Evolutionary conservation across 2,888 invertebrate genomes (phyloP).

Genomic region (Atethmia centrago): DNA sequence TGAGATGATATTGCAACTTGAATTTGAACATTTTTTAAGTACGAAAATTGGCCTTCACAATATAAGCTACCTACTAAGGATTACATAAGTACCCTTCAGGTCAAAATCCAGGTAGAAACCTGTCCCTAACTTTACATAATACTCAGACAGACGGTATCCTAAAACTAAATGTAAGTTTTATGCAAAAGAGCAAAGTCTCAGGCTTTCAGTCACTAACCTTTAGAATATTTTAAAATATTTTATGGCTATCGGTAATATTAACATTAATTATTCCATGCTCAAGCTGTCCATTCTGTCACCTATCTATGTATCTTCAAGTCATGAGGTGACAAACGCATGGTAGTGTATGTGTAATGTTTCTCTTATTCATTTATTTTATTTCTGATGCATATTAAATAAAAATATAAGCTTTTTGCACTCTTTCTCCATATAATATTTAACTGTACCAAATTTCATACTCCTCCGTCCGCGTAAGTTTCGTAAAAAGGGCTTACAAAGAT

Average conservation of each 20-base stretch:
- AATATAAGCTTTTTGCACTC: no score
- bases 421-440: no score
- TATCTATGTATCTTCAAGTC: no score
- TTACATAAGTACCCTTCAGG: slow-evolving; percentile 1
- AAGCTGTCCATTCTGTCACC: no score
- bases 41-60: neutral
- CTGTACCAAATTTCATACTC: no score
- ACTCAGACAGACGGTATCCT: slow-evolving; percentile 20
- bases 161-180: slow-evolving; percentile 57
- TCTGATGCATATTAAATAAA: no score
- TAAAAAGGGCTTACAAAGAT: no score
- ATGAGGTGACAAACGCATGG: no score
- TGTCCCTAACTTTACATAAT: slow-evolving; percentile 45
- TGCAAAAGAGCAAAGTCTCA: slow-evolving; percentile 51
- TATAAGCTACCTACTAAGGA: neutral
- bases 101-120: slow-evolving; percentile 31
- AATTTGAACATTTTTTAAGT: neutral
- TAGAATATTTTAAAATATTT: slow-evolving; percentile 41
- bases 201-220: slow-evolving; percentile 38
- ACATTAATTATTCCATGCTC: no score
- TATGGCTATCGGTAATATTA: slow-evolving; percentile 17
- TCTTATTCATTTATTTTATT: no score
- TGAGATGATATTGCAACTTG: neutral
- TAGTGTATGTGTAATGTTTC: no score
- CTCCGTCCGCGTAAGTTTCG: no score